Evolutionary conservation across 2,113 vertebrate genomes (phyloP).

Genomic region (Columba janthina): DNA sequence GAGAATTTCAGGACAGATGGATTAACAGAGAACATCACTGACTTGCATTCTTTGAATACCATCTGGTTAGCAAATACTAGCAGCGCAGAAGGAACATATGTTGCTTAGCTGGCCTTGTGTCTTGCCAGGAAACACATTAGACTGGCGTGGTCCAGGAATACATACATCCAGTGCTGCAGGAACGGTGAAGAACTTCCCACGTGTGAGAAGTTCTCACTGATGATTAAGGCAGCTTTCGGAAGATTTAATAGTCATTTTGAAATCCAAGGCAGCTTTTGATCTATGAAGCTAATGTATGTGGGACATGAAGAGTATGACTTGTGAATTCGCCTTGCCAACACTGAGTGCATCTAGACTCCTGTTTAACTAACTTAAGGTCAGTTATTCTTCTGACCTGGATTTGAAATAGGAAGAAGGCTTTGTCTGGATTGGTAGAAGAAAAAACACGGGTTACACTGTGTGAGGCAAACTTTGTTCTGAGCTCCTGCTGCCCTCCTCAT

Average conservation of each 20-base stretch:
- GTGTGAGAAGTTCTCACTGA: background rate
- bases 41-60: conserved; percentile 8
- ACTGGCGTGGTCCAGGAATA: background rate
- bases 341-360: background rate
- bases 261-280: background rate
- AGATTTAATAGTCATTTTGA: background rate
- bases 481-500: background rate
- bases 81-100: background rate
- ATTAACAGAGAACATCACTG: background rate
- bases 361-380: background rate
- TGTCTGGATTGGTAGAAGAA: background rate
- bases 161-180: background rate
- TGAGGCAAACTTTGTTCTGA: background rate
- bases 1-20: conserved; percentile 18
- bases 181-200: background rate
- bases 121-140: background rate
- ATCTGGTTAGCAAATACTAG: conserved; percentile 25
- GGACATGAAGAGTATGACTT: background rate
- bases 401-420: background rate
- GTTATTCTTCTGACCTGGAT: background rate
- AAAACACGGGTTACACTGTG: background rate
- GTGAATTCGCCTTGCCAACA: background rate
- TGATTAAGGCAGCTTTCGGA: background rate
- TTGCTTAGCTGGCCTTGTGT: background rate
- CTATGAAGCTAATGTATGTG: background rate